These are phyloP conservation scores for Parus major DNA, from an alignment of 2,113 vertebrate species.

Conservation along the genomic window DNA sequence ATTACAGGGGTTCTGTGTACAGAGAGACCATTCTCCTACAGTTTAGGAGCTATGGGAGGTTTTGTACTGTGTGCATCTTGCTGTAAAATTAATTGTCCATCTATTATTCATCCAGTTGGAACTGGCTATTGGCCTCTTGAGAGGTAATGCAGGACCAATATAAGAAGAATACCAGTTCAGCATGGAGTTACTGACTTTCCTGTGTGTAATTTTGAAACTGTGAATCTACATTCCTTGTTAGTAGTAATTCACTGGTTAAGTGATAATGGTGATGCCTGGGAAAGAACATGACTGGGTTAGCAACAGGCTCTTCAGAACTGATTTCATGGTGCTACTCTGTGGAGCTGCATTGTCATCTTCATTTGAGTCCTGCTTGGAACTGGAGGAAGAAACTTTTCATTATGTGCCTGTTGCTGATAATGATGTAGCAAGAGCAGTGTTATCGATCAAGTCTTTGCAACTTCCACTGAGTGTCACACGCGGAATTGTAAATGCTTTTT, in stretches of 20 bases:
- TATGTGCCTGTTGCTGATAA: not conserved
- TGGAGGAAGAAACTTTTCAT: not conserved
- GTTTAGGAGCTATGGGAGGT: not conserved
- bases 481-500: not conserved
- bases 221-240: not conserved
- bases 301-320: not conserved
- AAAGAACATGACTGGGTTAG: not conserved
- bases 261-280: not conserved
- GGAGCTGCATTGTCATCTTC: not conserved
- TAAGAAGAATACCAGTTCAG: not conserved
- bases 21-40: not conserved
- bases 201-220: not conserved
- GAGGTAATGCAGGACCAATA: not conserved
- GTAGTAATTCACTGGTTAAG: not conserved
- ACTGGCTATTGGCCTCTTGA: not conserved
- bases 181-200: not conserved
- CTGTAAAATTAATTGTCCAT: not conserved
- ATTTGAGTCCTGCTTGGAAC: not conserved
- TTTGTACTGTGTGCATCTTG: not conserved
- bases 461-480: not conserved
- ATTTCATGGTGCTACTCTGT: not conserved
- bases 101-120: not conserved
- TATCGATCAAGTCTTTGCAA: fast-evolving
- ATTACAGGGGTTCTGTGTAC: not conserved
- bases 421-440: not conserved